Conservation (phyloP, 2,113 vertebrate genomes). For the Apodemus speciosus region DNA sequence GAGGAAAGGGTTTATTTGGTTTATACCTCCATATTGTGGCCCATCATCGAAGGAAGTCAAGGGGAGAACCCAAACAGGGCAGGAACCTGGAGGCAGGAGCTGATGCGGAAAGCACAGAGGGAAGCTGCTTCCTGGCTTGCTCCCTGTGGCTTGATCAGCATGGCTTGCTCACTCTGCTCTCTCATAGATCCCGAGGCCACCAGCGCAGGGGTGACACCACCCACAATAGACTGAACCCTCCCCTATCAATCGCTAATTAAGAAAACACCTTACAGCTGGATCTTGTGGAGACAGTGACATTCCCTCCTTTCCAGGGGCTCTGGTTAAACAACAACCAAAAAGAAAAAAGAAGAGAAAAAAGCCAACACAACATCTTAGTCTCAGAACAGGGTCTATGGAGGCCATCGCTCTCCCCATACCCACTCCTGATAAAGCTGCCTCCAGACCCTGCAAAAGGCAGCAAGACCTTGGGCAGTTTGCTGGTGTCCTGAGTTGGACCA, state of each 20-base stretch:
- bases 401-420: neutral
- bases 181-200: neutral
- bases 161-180: neutral
- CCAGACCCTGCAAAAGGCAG: neutral
- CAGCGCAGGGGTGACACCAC: neutral
- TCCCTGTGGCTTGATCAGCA: neutral
- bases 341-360: too few species aligned
- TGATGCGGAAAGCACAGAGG: neutral
- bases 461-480: too few species aligned
- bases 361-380: neutral
- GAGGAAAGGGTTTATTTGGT: neutral
- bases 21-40: neutral
- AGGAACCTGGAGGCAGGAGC: neutral
- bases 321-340: too few species aligned
- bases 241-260: neutral
- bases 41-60: neutral
- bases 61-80: neutral
- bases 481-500: neutral
- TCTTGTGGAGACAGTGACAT: neutral
- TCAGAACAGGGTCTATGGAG: neutral
- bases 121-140: neutral
- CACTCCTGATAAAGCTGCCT: neutral
- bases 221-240: neutral
- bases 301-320: neutral
- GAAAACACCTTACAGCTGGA: neutral